Evolutionary conservation across 2,113 vertebrate genomes (phyloP).

Genomic region (Cacatua alba): DNA sequence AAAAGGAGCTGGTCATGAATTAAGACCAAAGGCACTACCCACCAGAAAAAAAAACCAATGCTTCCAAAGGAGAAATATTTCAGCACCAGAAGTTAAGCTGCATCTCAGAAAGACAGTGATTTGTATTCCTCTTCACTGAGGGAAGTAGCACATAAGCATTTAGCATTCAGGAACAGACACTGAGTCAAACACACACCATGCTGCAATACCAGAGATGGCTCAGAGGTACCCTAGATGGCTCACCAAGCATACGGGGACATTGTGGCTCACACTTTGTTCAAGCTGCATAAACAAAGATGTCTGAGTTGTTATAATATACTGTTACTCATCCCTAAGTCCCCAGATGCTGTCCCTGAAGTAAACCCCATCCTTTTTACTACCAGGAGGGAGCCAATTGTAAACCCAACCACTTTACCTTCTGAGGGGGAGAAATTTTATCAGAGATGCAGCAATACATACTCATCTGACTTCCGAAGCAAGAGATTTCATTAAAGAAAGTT

Average conservation of each 20-base stretch:
- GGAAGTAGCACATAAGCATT: not conserved
- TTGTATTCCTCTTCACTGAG: rapidly evolving
- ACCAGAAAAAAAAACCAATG: not conserved
- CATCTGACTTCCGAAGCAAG: not conserved
- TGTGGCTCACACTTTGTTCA: not conserved
- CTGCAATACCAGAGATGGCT: not conserved
- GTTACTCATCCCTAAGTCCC: not conserved
- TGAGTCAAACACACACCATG: not conserved
- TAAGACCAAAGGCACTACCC: not conserved
- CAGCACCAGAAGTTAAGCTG: not conserved
- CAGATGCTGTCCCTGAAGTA: not conserved
- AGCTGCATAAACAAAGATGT: not conserved
- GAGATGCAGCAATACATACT: not conserved
- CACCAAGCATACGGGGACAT: not conserved
- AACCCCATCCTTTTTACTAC: not conserved
- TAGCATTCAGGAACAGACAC: not conserved
- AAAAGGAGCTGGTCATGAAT: not conserved
- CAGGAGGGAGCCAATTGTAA: not conserved
- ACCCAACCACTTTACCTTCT: not conserved
- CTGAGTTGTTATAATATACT: not conserved
- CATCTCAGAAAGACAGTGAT: not conserved
- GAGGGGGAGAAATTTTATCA: not conserved
- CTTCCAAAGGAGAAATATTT: not conserved
- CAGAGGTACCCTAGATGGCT: not conserved
- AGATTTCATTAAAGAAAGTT: not conserved